These are phyloP conservation scores for Ceratitis capitata DNA, from an alignment of 1,140 invertebrate species.

Conservation along the genomic window DNA sequence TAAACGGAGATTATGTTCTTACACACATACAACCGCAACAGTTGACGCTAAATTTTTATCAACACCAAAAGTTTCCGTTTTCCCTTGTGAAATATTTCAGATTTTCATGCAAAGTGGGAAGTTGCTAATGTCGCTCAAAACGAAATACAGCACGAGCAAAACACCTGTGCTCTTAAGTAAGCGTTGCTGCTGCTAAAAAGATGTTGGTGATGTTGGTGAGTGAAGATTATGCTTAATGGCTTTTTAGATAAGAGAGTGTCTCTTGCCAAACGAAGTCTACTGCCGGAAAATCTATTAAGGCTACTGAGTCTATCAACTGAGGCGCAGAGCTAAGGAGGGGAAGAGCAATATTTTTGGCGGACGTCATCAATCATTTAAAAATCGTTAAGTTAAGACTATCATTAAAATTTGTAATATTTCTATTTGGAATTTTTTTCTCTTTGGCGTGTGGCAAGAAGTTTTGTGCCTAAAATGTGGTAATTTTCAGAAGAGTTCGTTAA, in stretches of 20 bases:
- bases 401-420: not conserved
- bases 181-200: not conserved
- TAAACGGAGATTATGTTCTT: not conserved
- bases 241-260: constrained; percentile 1
- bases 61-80: not conserved
- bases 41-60: not conserved
- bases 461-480: not conserved
- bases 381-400: not conserved
- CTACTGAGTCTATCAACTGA: not conserved
- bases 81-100: not conserved
- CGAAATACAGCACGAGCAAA: not conserved
- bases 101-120: not conserved
- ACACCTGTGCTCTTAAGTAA: not conserved
- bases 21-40: not conserved
- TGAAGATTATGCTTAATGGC: not conserved
- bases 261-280: not conserved
- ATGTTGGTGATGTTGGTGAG: not conserved
- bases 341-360: not conserved
- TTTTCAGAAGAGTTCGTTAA: too few species aligned
- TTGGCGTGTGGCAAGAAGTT: not conserved
- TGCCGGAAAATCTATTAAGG: not conserved
- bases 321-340: not conserved
- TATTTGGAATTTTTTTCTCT: not conserved
- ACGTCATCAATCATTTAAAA: constrained; percentile 10
- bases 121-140: not conserved